Conservation (phyloP, 1,140 invertebrate genomes). For the Hyles vespertilio region DNA sequence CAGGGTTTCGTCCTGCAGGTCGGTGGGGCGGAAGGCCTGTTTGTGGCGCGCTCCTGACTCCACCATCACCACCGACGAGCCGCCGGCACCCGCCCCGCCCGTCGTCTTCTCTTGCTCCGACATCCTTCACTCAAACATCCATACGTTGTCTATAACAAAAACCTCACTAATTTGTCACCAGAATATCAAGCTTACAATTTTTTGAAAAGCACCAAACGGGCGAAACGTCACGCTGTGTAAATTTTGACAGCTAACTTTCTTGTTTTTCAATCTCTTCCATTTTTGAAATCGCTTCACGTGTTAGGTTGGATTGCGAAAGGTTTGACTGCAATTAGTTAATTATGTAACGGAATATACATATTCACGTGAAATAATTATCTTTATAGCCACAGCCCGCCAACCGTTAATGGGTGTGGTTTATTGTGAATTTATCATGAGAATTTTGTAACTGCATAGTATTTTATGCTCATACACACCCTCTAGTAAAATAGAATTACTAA, state of each 20-base stretch:
- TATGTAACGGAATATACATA: too few relatives aligned
- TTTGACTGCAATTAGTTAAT: too few relatives aligned
- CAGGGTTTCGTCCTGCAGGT: conserved; percentile 29
- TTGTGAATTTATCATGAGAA: too few relatives aligned
- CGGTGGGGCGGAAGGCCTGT: conserved; percentile 33
- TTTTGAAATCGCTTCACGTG: conserved; percentile 36
- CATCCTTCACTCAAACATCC: conserved; percentile 55
- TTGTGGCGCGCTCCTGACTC: conserved; percentile 37
- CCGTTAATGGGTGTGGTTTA: too few relatives aligned
- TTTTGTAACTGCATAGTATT: too few relatives aligned
- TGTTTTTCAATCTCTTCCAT: conserved; percentile 55
- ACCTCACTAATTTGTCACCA: conserved; percentile 41
- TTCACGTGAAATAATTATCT: too few relatives aligned
- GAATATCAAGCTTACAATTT: conserved; percentile 42
- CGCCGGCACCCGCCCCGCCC: conserved; percentile 20
- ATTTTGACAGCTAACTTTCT: conserved; percentile 60
- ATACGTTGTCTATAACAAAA: conserved; percentile 36
- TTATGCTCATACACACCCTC: too few relatives aligned
- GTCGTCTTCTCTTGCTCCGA: conserved; percentile 54
- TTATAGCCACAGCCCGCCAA: too few relatives aligned
- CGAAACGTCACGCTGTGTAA: conserved; percentile 58
- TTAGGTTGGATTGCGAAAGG: too few relatives aligned
- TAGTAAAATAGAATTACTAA: too few relatives aligned
- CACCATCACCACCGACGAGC: conserved; percentile 36
- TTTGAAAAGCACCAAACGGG: conserved; percentile 47